phyloP scores from a whole-genome alignment of 1,140 invertebrate species.

The Caenorhabditis latens region DNA sequence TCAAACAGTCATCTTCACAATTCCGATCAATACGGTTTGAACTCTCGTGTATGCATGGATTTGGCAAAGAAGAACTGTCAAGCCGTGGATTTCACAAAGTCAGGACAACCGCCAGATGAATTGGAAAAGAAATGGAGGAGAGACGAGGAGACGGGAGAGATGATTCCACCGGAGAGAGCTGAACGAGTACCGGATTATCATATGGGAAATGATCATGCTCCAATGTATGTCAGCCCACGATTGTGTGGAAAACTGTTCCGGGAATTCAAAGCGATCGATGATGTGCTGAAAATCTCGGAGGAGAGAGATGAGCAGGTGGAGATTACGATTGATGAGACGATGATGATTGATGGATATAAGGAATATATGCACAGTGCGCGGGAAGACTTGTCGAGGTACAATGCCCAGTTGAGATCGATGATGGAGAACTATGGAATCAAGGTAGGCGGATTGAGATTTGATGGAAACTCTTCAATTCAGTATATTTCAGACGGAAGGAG shows the following conservation, averaged over 20 bases:
- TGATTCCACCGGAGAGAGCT: slow-evolving; percentile 63
- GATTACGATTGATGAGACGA: slow-evolving; percentile 64
- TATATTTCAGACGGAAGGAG: slow-evolving; percentile 63
- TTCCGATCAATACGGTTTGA: slow-evolving; percentile 67
- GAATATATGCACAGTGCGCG: slow-evolving; percentile 65
- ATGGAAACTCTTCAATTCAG: no score
- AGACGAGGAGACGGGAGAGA: slow-evolving; percentile 47
- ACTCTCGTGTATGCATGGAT: slow-evolving; percentile 65
- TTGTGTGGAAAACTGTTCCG: slow-evolving; percentile 47
- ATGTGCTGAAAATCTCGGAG: slow-evolving; percentile 59
- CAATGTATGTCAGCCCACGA: slow-evolving; percentile 66
- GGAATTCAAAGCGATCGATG: slow-evolving; percentile 53
- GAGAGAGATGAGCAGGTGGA: slow-evolving; percentile 69
- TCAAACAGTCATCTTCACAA: slow-evolving; percentile 70
- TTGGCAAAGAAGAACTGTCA: slow-evolving; percentile 71
- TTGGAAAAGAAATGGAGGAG: slow-evolving; percentile 58
- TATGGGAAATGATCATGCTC: slow-evolving; percentile 69
- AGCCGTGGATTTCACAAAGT: slow-evolving; percentile 76
- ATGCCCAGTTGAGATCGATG: slow-evolving; percentile 63
- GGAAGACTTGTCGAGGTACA: slow-evolving; percentile 63
- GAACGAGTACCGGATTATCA: slow-evolving; percentile 71
- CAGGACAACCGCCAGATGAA: slow-evolving; percentile 64
- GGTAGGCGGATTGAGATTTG: no score
- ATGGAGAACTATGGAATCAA: slow-evolving; percentile 71
- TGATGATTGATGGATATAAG: slow-evolving; percentile 35